Evolutionary conservation across 2,797 vertebrate species (phyloP).

Genomic region (Acridotheres tristis): DNA sequence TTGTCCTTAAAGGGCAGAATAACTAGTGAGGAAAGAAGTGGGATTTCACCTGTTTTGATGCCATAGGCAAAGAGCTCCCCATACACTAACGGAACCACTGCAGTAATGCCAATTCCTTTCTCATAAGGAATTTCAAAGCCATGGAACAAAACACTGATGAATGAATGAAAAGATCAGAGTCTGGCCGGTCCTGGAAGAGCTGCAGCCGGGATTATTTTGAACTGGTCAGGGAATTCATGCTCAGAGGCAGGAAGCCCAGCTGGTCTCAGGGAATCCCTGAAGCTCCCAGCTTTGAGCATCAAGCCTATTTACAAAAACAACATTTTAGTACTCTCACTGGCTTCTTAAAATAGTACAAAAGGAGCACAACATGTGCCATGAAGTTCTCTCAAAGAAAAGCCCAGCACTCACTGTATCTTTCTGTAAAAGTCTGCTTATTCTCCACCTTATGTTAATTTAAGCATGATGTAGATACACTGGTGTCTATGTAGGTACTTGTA

Average conservation of each 20-base stretch:
- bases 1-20: not conserved
- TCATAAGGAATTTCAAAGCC: not conserved
- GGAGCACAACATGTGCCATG: rapidly evolving
- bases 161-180: not conserved
- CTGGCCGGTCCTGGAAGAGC: rapidly evolving
- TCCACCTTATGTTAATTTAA: not conserved
- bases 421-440: not conserved
- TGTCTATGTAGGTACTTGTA: not conserved
- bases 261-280: not conserved
- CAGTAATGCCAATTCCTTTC: not conserved
- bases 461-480: not conserved
- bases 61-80: not conserved
- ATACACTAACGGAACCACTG: not conserved
- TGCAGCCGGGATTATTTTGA: not conserved
- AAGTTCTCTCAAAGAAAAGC: not conserved
- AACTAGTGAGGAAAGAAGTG: rapidly evolving
- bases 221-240: not conserved
- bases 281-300: not conserved
- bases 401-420: not conserved
- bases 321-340: not conserved
- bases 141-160: not conserved
- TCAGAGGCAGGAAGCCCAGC: not conserved
- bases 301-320: not conserved
- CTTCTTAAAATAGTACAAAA: not conserved
- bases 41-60: not conserved